Base-by-base conservation (phyloP, 2,888 invertebrate species). In the Nomada ruficornis region DNA sequence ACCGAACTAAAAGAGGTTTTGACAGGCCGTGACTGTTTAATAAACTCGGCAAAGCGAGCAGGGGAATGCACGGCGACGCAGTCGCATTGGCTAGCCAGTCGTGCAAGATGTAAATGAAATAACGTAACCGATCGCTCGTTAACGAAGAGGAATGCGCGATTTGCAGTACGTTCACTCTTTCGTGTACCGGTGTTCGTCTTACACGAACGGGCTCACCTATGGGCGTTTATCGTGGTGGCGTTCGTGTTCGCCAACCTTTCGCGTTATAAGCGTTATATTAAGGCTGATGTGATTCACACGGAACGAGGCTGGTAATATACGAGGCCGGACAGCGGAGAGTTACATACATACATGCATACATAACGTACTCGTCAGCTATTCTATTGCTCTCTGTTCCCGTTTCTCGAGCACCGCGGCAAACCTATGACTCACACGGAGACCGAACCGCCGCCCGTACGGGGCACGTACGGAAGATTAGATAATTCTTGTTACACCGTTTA, bases 381-480 rank as follows among this genome's bases (percentile, higher is more conserved):
- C 67, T 62, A 55, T 47, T 67, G 57, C 68, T 52, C 63, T 55
- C 29, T 55, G 71, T 55, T 70, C 59, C 64, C 63, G 52, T 72
- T 81, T 71, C 57, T 29, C 26, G 42, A 13, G 26, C n/a, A 36
- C 47, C 54, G 36, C 55, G 52, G 55, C 59, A 68, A 76, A 69
- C 68, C 77, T 72, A 54, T 79, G 84, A 87, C 60, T 84, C 80
- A 79, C 55, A 55, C 52, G 62, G 13, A 59, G 68, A 64, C 59
- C 54, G 50, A 47, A 59, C 44, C 67, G 44, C 26, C 42, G 20
- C 36, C n/a, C 65, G 63, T 76, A 76, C 78, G 50, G 4, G 42
- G 79, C 85, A 87, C 85, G 85, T 87, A 86, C 74, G 18, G 63
- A 62, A 83, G 86, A 84, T 87, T 84, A 87, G 84, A 83, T 80